Base-by-base conservation (phyloP, 2,113 vertebrate species). In the Gymnorhina tibicen region DNA sequence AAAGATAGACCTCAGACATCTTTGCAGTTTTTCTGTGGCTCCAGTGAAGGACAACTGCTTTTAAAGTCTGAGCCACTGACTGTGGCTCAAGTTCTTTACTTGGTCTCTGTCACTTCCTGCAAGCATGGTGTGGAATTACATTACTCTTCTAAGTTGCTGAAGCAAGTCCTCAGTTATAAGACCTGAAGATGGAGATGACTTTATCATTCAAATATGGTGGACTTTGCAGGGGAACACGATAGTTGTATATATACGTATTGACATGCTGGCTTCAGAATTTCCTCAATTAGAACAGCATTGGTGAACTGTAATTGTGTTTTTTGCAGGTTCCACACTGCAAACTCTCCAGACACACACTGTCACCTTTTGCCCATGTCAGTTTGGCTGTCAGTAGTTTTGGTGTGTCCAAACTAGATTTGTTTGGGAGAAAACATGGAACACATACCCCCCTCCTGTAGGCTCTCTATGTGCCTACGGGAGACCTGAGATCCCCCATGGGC, bases 381-480 rank as follows among this genome's bases (percentile, higher is more conserved):
- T 50, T 87, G 47, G 16, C 56, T 78, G 10, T 84, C 10, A 27
- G 16, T 66, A 62, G n/a, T 81, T 94, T 49, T 39, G 11, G 4
- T 87, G 6, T 85, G 35, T 63, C 66, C 23, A n/a, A 67, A 47
- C 16, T 64, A 55, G 23, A n/a, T 55, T 55, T 66, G 11, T 49
- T 58, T 37, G 53, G 21, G 32, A 59, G n/a, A 66, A 89, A 78
- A 37, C 7, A 8, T 19, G 19, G 52, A 87, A 41, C 8, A 30
- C 5, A 3, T n/a, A 53, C 2, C 23, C 24, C 13, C 4, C 13
- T n/a, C n/a, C n/a, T n/a, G 33, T 21, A 53, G 62, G 17, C 10
- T 62, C 41, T 35, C 0, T 44, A 4, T 75, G 12, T 41, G 16
- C 39, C 33, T 46, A 2, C 0, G 2, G n/a, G 32, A 84, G 42